Conservation (phyloP, 1,140 invertebrate genomes). For the Brachionus manjavacas region DNA sequence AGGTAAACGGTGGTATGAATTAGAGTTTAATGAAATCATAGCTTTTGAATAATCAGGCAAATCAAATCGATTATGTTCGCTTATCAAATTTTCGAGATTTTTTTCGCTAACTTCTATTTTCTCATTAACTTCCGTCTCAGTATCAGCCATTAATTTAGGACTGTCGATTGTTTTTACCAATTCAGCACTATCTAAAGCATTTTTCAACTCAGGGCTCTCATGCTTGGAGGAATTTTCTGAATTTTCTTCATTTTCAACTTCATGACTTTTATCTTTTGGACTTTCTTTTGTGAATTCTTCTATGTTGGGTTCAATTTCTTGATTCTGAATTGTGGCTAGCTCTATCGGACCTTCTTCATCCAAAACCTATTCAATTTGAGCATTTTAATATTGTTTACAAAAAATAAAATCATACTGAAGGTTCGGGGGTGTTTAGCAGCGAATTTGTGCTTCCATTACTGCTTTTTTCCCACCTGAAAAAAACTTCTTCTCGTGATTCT, state of each 20-base stretch:
- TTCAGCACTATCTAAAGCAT: not conserved
- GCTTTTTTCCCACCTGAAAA: slow-evolving; percentile 15
- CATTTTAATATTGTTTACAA: not conserved
- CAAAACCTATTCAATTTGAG: not conserved
- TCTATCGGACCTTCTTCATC: not conserved
- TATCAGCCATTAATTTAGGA: not conserved
- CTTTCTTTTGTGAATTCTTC: not conserved
- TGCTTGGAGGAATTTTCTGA: not conserved
- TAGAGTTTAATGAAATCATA: not conserved
- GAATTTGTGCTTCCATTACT: slow-evolving; percentile 8
- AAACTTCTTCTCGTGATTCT: not conserved
- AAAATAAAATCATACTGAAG: not conserved
- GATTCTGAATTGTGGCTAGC: not conserved
- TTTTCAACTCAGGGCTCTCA: not conserved
- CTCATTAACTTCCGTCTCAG: not conserved
- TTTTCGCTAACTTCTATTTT: not conserved
- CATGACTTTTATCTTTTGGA: not conserved
- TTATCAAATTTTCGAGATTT: not conserved
- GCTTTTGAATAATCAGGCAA: not conserved
- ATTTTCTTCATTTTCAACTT: not conserved
- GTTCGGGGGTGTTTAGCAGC: not conserved
- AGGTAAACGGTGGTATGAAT: not conserved
- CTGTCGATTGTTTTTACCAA: not conserved
- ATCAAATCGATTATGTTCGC: slow-evolving; percentile 10
- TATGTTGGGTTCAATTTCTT: not conserved